Conservation (phyloP, 2,797 vertebrate species). For the Acestrorhynchus altus region DNA sequence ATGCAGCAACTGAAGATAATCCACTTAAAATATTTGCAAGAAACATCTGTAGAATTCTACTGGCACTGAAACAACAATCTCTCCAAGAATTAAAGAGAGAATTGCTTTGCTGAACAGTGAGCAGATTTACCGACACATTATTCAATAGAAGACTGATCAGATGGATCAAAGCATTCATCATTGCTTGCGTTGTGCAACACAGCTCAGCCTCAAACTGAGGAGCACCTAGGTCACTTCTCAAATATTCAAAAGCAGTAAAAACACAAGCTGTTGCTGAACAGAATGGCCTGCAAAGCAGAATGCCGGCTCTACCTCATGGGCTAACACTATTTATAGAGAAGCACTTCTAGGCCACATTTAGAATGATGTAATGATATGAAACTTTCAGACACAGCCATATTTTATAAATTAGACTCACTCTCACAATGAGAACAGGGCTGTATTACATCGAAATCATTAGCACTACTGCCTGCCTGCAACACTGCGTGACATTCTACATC, state of each 20-base stretch:
- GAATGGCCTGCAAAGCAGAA: not conserved
- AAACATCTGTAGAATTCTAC: slow-evolving; percentile 62
- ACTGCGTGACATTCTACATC: not conserved
- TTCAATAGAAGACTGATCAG: slow-evolving; percentile 18
- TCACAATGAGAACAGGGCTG: not conserved
- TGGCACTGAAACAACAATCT: slow-evolving; percentile 57
- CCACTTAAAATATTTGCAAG: slow-evolving; percentile 54
- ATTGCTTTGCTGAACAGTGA: slow-evolving; percentile 54
- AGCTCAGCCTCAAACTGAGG: not conserved
- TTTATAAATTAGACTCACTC: not conserved
- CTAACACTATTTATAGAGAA: slow-evolving; percentile 16
- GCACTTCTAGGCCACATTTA: slow-evolving; percentile 3
- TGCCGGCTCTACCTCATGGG: not conserved
- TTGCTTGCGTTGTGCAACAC: not conserved
- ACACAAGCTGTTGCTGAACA: not conserved
- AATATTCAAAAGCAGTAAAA: not conserved
- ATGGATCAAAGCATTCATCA: slow-evolving; percentile 27
- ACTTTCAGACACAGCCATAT: not conserved
- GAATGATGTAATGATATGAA: slow-evolving; percentile 32
- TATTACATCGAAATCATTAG: not conserved
- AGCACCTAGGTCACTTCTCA: not conserved
- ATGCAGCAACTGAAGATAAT: slow-evolving; percentile 26
- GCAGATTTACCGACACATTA: slow-evolving; percentile 18
- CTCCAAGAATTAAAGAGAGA: slow-evolving; percentile 55
- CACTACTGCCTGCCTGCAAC: not conserved